Evolutionary conservation across 2,113 vertebrate genomes (phyloP), one percentile per base, ranked within the genome.

Genomic region (Rynchops niger): DNA sequence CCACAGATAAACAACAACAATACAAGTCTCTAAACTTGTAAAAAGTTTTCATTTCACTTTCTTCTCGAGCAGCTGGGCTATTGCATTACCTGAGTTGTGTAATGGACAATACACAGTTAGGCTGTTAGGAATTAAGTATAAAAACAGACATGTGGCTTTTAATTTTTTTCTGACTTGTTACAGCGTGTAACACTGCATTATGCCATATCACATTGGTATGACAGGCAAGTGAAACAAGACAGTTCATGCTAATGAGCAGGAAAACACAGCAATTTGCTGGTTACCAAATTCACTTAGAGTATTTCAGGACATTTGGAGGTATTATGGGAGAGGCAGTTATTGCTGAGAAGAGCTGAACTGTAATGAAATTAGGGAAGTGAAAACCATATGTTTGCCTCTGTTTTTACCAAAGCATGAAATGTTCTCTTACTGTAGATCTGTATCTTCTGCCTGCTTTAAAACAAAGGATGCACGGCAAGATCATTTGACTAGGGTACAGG

Each of bases 371-470:
- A 94, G 49, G 84, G 61, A 78, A 93, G 45, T 43, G 29, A 83
- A 97, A 93, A 94, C 42, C 91, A 32, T 95, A 88, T 95, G 94
- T 88, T 95, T 95, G 90, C 69, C 69, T 96, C 74, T 94, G 82
- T 76, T 93, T 86, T 63, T 45, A 88, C 40, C 79, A 95, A 95
- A 84, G 71, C 69, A 72, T 50, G 52, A 94, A 93, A 93, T 76
- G 74, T 90, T 88, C 72, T 47, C 21, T 49, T 78, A 34, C 47
- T 86, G 43, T 58, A 73, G 40, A n/a, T 74, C 38, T 55, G 30
- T 66, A 50, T 95, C 71, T 80, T 65, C 59, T 96, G 62, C 29
- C 71, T 93, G 62, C 70, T 79, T 72, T 43, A 66, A 87, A 91
- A 82, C 13, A 66, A 61, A 40, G 15, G 15, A 6, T 36, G 29